Percentiles rank a stretch among this genome's conserved stretches.
These are phyloP conservation scores for Phaethornis superciliosus DNA, from an alignment of 2,113 vertebrate genomes.

Conservation along the genomic window DNA sequence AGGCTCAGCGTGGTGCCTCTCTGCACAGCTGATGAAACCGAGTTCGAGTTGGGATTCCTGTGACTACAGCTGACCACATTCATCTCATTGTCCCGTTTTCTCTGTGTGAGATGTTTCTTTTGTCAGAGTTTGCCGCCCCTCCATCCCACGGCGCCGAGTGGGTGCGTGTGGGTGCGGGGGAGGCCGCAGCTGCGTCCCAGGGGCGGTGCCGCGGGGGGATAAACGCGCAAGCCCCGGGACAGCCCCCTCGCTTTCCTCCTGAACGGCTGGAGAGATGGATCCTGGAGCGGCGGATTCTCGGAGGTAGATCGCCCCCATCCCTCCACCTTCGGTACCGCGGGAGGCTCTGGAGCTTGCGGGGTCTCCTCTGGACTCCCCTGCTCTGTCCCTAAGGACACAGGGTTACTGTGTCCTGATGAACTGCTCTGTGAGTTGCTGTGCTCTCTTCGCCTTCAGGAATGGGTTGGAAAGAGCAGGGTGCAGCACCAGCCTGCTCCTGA, in stretches of 20 bases:
- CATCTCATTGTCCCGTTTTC: too few relatives aligned
- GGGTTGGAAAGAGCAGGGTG: background rate
- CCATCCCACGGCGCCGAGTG: background rate
- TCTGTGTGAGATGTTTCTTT: accelerated
- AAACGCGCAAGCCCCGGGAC: accelerated
- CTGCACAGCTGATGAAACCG: background rate
- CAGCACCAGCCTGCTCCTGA: background rate
- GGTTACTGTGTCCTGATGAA: background rate
- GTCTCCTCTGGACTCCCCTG: background rate
- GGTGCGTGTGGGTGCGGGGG: too few relatives aligned
- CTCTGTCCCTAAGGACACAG: accelerated
- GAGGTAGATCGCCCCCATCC: accelerated
- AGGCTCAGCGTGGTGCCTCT: background rate
- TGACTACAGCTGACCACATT: accelerated
- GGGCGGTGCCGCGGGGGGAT: background rate
- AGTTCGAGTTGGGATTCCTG: background rate
- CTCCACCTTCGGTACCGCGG: accelerated
- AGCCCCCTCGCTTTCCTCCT: accelerated
- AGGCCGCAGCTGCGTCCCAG: too few relatives aligned
- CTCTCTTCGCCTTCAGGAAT: background rate
- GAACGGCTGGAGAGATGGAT: accelerated
- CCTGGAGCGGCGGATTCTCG: accelerated
- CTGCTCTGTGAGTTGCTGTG: background rate
- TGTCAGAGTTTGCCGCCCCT: background rate
- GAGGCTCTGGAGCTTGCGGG: accelerated